A percentile compares a stretch with the other conserved stretches of the same genome.
phyloP scores from a whole-genome alignment of 2,113 vertebrate species.

The Varanus komodoensis region DNA sequence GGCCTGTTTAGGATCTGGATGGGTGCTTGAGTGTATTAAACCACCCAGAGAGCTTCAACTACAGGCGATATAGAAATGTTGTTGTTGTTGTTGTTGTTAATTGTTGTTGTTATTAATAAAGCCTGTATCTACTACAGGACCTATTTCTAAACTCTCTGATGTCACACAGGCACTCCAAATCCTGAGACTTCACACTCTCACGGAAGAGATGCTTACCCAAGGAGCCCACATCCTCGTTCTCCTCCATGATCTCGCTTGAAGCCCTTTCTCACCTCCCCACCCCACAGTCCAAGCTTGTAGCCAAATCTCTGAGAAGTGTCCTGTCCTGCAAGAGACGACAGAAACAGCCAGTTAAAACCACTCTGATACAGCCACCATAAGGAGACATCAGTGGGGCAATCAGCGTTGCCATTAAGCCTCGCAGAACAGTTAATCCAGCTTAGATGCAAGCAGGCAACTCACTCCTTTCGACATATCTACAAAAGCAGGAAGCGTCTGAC shows the following conservation, averaged over 20 bases:
- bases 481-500: neutral
- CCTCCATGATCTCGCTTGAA: conserved; percentile 29
- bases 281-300: neutral
- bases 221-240: conserved; percentile 31
- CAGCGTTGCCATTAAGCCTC: neutral
- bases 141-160: neutral
- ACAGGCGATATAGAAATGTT: too few species aligned
- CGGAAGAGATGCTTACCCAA: conserved; percentile 32
- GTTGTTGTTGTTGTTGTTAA: too few species aligned
- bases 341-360: neutral
- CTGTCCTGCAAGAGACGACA: conserved; percentile 10
- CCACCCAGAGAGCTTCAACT: too few species aligned
- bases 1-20: too few species aligned
- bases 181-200: neutral
- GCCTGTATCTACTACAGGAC: neutral
- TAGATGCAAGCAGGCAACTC: neutral
- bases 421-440: neutral
- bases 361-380: neutral
- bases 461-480: neutral
- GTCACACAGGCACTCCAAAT: neutral
- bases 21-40: too few species aligned
- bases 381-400: neutral
- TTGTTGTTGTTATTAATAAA: too few species aligned
- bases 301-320: neutral
- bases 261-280: neutral